Base-by-base conservation (phyloP, 2,797 vertebrate species). In the Selene dorsalis region DNA sequence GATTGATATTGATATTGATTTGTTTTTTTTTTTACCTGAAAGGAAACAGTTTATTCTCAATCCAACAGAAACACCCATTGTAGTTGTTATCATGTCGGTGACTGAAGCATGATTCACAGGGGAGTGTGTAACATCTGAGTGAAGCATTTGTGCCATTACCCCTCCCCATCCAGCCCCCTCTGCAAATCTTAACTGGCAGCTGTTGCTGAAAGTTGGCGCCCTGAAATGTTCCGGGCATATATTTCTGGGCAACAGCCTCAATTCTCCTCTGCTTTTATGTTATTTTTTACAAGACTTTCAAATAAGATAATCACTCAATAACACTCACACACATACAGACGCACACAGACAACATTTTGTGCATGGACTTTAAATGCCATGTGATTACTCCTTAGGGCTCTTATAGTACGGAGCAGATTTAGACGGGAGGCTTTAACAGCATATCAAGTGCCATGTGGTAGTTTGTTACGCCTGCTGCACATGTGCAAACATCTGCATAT, bases 401-500 rank as follows among this genome's bases (percentile, higher is more conserved):
- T 74, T 61, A 77, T 66, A 70, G 55, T 41, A 28, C 38, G 7
- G 61, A 69, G 70, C 84, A 83, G 82, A 88, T 83, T 87, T 82
- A 71, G 82, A 72, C 13, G 14, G 11, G 52, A 80, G 81, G 47
- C 82, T 68, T 78, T 80, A 77, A 83, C 66, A 1, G 75, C 84
- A 39, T 75, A 88, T 88, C 87, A 79, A 84, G 79, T 62, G 69
- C 81, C 32, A 69, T 55, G 77, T 67, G 72, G 76, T 71, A 18
- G 75, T 89, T 90, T 83, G 90, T 83, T 82, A 74, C 83, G 89
- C 78, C 82, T 32, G 85, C 88, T 89, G 90, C 91, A 89, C 88
- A 86, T 90, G 88, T 93, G 91, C 91, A 93, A 92, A 94, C 89
- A 92, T 93, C 92, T 91, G 92, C 92, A 93, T 93, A 93, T 93